phyloP scores from a whole-genome alignment of 2,113 vertebrate genomes.

The Eolophus roseicapilla region DNA sequence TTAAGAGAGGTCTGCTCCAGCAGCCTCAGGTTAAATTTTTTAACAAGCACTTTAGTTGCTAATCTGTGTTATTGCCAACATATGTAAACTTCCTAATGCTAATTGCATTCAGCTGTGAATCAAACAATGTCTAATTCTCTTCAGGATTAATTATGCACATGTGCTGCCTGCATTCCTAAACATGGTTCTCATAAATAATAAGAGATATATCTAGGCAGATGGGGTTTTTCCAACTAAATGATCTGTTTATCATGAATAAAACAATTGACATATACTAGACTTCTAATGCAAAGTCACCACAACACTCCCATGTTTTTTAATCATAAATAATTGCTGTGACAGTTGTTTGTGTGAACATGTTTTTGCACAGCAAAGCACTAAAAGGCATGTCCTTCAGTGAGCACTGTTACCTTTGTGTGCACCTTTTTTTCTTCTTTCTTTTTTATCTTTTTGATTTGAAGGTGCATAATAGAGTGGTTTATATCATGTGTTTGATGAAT shows the following conservation, averaged over 20 bases:
- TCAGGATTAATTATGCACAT: constrained; percentile 97
- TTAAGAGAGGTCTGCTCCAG: constrained; percentile 89
- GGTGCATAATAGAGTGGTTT: constrained; percentile 17
- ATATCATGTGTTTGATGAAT: constrained; percentile 19
- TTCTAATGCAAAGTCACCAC: constrained; percentile 70
- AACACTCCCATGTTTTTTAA: constrained; percentile 72
- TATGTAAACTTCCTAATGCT: constrained; percentile 91
- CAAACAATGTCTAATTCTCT: constrained; percentile 99
- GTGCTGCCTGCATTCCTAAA: constrained; percentile 92
- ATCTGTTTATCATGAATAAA: constrained; percentile 83
- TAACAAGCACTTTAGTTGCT: constrained; percentile 91
- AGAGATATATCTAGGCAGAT: constrained; percentile 89
- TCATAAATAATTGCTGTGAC: constrained; percentile 74
- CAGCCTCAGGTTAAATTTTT: constrained; percentile 94
- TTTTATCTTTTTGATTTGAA: constrained; percentile 23
- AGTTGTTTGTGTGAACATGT: constrained; percentile 66
- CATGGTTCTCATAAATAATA: constrained; percentile 95
- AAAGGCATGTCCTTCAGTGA: constrained; percentile 40
- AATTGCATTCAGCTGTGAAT: constrained; percentile 98
- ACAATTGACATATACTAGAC: constrained; percentile 73
- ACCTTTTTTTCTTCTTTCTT: background rate
- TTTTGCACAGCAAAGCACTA: constrained; percentile 62
- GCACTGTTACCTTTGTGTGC: constrained; percentile 43
- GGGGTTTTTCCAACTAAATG: constrained; percentile 83
- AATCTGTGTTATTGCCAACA: constrained; percentile 90